These are phyloP conservation scores for Myxocyprinus asiaticus DNA, from an alignment of 2,113 vertebrate species.

Conservation along the genomic window DNA sequence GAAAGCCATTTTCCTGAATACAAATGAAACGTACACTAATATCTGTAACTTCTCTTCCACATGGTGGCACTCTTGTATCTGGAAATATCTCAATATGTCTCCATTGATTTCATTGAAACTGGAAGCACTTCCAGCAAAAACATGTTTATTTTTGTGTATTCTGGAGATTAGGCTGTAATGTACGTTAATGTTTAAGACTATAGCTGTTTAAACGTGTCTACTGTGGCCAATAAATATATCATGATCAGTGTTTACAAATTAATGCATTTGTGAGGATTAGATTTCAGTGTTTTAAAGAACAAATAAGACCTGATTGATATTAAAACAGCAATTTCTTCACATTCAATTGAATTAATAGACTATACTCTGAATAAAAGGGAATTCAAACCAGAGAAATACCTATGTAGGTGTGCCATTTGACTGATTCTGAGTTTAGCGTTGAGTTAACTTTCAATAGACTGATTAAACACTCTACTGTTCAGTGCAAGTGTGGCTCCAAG, in stretches of 20 bases:
- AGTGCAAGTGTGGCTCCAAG: neutral
- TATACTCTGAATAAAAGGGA: no score
- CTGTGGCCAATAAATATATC: neutral
- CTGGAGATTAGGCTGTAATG: neutral
- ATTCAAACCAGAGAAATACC: no score
- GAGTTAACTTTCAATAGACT: no score
- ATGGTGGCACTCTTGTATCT: slow-evolving; percentile 3
- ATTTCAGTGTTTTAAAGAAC: neutral
- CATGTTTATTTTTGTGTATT: neutral
- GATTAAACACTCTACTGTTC: neutral
- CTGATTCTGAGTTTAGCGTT: no score
- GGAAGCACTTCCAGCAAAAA: neutral
- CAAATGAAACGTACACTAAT: neutral
- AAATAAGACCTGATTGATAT: no score
- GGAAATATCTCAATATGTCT: neutral
- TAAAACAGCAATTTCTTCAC: no score
- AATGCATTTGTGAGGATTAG: neutral
- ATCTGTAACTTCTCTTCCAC: neutral
- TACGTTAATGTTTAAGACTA: neutral
- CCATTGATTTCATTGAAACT: no score
- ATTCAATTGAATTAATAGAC: no score
- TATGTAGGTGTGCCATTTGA: no score
- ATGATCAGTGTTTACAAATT: neutral
- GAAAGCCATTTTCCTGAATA: neutral
- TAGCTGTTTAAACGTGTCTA: neutral